Evolutionary conservation across 2,797 vertebrate species (phyloP).

Genomic region (Danionella dracula): DNA sequence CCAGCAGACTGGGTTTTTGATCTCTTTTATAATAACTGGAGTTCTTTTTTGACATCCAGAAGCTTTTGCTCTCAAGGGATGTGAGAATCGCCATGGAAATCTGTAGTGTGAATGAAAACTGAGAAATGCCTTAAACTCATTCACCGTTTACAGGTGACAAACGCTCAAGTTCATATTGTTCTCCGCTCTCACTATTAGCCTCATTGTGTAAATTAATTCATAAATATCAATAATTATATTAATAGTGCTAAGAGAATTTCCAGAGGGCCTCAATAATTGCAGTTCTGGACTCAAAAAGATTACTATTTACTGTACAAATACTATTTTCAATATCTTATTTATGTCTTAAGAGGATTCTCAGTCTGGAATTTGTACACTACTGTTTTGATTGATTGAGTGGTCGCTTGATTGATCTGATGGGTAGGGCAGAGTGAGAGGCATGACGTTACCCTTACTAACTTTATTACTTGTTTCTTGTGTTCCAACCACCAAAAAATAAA

Average conservation of each 20-base stretch:
- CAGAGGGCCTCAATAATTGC: conserved; percentile 50
- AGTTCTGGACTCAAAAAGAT: conserved; percentile 55
- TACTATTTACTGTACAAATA: conserved; percentile 68
- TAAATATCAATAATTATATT: conserved; percentile 69
- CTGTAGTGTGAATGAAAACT: conserved; percentile 57
- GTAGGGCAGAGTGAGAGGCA: conserved; percentile 76
- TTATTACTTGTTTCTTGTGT: conserved; percentile 88
- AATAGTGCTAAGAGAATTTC: conserved; percentile 64
- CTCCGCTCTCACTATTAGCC: conserved; percentile 63
- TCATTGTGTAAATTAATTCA: conserved; percentile 70
- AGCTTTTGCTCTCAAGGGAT: conserved; percentile 40
- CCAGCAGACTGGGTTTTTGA: conserved; percentile 17
- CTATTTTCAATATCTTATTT: conserved; percentile 77
- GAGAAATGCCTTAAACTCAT: conserved; percentile 77
- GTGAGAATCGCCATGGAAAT: conserved; percentile 46
- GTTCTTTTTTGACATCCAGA: conserved; percentile 46
- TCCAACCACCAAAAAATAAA: conserved; percentile 93
- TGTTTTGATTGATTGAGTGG: conserved; percentile 69
- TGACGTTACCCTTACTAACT: conserved; percentile 92
- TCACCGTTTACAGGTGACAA: conserved; percentile 60
- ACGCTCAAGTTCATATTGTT: conserved; percentile 59
- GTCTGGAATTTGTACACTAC: conserved; percentile 78
- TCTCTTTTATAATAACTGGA: conserved; percentile 21
- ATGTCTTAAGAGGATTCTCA: conserved; percentile 75
- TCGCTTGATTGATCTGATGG: conserved; percentile 54